Conservation (phyloP, 2,797 vertebrate genomes). For the Presbytis comata region DNA sequence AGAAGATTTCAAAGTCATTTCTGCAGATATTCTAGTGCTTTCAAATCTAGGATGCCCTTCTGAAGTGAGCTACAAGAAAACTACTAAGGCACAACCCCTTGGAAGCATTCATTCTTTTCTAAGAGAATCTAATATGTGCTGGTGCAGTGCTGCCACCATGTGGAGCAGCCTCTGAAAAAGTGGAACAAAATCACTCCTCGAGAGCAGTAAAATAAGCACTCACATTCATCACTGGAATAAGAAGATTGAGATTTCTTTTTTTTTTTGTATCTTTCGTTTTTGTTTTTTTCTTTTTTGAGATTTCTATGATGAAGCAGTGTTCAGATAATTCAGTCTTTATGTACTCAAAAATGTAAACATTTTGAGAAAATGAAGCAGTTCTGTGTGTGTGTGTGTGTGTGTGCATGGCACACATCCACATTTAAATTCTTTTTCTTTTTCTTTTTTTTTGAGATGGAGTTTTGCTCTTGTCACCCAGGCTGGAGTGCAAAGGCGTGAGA, state of each 20-base stretch:
- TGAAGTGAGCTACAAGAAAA: neutral
- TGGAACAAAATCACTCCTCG: neutral
- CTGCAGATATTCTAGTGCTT: neutral
- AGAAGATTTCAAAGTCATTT: constrained; percentile 9
- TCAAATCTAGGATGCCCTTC: neutral
- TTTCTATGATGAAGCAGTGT: neutral
- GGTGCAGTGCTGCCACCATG: constrained; percentile 60
- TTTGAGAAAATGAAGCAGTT: neutral
- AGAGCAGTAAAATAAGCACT: neutral
- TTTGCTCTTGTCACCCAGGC: too few species aligned
- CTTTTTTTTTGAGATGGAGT: too few species aligned
- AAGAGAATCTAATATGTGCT: neutral
- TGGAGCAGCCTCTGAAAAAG: constrained; percentile 37
- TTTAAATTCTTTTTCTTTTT: neutral
- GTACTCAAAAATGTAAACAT: neutral
- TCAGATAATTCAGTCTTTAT: neutral
- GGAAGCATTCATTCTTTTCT: neutral
- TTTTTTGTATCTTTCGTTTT: neutral
- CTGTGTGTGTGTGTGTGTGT: neutral
- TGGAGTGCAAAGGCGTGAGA: too few species aligned
- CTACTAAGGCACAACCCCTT: neutral
- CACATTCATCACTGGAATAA: neutral
- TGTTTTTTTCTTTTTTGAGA: neutral
- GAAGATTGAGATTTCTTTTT: neutral
- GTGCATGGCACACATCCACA: neutral